phyloP scores from a whole-genome alignment of 2,888 invertebrate species.

The Hermodice carunculata region DNA sequence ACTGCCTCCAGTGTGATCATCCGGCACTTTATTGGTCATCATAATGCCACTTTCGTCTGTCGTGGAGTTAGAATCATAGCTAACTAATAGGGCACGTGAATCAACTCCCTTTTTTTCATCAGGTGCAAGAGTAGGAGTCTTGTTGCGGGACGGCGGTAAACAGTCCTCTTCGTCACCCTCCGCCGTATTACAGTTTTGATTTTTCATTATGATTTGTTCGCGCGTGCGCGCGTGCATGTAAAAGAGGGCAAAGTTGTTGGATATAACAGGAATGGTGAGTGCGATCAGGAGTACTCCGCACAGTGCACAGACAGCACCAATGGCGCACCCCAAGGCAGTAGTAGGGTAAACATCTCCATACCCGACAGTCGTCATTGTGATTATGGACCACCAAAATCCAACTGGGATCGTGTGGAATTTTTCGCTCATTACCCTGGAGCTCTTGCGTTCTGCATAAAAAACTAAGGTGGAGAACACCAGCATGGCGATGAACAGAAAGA shows the following conservation, averaged over 20 bases:
- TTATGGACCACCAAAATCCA: conserved; percentile 71
- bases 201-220: conserved; percentile 23
- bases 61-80: conserved; percentile 28
- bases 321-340: conserved; percentile 60
- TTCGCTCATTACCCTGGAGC: conserved; percentile 14
- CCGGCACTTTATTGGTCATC: too few species aligned
- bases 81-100: conserved; percentile 14
- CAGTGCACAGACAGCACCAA: conserved; percentile 63
- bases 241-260: conserved; percentile 68
- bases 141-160: background rate
- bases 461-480: conserved; percentile 68
- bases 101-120: conserved; percentile 15
- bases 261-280: conserved; percentile 67
- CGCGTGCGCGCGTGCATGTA: conserved; percentile 64
- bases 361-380: conserved; percentile 69
- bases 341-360: conserved; percentile 65
- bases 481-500: conserved; percentile 68
- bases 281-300: conserved; percentile 65
- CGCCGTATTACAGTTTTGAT: too few species aligned
- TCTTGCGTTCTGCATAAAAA: conserved; percentile 65
- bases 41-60: conserved; percentile 33
- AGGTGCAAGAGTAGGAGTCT: background rate
- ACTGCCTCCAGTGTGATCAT: too few species aligned
- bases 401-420: conserved; percentile 37
- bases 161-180: background rate